Percentiles rank a stretch among this genome's conserved stretches.
Conservation (phyloP, 2,888 invertebrate species). For the Cataglyphis rosenhaueri region DNA sequence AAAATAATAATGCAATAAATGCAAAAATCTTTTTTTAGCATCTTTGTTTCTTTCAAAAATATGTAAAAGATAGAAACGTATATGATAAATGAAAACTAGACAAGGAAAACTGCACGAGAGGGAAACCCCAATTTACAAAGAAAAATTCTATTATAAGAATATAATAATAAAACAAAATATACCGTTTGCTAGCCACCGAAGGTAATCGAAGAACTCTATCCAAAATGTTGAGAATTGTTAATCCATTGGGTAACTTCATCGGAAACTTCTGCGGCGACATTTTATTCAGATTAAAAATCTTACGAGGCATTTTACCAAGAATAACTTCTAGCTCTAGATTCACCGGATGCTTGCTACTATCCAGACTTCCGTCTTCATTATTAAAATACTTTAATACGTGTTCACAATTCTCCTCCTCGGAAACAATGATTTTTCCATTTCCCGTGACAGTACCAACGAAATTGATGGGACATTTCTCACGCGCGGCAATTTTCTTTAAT, state of each 20-base stretch:
- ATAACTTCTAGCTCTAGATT: slow-evolving; percentile 96
- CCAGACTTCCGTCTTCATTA: slow-evolving; percentile 83
- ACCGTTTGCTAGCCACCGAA: slow-evolving; percentile 96
- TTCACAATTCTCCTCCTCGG: slow-evolving; percentile 87
- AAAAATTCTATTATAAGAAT: not conserved
- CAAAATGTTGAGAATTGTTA: slow-evolving; percentile 90
- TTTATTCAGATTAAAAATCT: slow-evolving; percentile 89
- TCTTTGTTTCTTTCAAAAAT: not conserved
- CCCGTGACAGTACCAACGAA: slow-evolving; percentile 97
- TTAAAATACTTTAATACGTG: slow-evolving; percentile 84
- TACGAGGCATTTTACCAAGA: slow-evolving; percentile 94
- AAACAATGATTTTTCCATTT: slow-evolving; percentile 91
- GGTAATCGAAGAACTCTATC: slow-evolving; percentile 94
- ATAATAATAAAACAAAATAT: not conserved
- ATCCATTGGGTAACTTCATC: slow-evolving; percentile 87
- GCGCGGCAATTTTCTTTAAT: slow-evolving; percentile 90
- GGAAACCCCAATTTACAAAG: not conserved
- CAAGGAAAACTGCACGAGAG: not conserved
- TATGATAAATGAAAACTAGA: not conserved
- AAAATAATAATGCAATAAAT: not conserved
- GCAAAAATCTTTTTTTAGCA: not conserved
- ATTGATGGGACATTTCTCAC: slow-evolving; percentile 97
- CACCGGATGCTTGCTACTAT: slow-evolving; percentile 90
- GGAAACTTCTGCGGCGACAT: slow-evolving; percentile 86
- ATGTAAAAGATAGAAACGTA: not conserved